These are phyloP conservation scores for Torymus texanus DNA, from an alignment of 2,888 invertebrate genomes.

Conservation along the genomic window DNA sequence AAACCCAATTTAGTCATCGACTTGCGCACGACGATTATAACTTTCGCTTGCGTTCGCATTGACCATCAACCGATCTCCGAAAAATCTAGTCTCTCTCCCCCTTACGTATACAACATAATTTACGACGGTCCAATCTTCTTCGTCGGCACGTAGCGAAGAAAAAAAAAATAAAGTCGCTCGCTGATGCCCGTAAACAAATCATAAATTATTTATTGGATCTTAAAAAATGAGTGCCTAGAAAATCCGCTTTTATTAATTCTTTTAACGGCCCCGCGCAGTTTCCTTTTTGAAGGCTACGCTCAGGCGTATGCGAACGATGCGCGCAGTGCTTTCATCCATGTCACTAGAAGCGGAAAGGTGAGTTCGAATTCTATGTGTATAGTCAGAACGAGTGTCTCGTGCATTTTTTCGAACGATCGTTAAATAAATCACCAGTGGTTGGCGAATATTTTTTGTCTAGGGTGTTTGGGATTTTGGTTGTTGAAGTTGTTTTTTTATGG, in stretches of 20 bases:
- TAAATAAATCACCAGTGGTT: constrained; percentile 53
- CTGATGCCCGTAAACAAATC: constrained; percentile 51
- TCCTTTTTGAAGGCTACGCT: constrained; percentile 42
- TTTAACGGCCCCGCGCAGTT: constrained; percentile 41
- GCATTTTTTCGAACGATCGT: constrained; percentile 53
- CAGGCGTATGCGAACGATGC: constrained; percentile 16
- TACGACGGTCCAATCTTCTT: too few species aligned
- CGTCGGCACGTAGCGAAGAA: too few species aligned
- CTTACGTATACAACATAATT: too few species aligned
- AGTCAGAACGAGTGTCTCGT: neutral
- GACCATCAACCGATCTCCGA: too few species aligned
- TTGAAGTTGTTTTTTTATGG: too few species aligned
- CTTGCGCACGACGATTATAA: too few species aligned
- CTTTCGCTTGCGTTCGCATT: too few species aligned
- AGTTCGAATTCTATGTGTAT: neutral
- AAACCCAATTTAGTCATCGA: too few species aligned
- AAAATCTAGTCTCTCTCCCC: too few species aligned
- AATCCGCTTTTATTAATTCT: constrained; percentile 42
- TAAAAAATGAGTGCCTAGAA: constrained; percentile 47
- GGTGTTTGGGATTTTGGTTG: too few species aligned
- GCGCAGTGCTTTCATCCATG: constrained; percentile 53
- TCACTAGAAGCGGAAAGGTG: constrained; percentile 40
- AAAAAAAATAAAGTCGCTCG: too few species aligned
- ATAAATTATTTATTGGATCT: constrained; percentile 56
- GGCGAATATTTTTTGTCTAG: constrained; percentile 5